phyloP scores from a whole-genome alignment of 2,888 invertebrate genomes.

The Chouioia cunea region DNA sequence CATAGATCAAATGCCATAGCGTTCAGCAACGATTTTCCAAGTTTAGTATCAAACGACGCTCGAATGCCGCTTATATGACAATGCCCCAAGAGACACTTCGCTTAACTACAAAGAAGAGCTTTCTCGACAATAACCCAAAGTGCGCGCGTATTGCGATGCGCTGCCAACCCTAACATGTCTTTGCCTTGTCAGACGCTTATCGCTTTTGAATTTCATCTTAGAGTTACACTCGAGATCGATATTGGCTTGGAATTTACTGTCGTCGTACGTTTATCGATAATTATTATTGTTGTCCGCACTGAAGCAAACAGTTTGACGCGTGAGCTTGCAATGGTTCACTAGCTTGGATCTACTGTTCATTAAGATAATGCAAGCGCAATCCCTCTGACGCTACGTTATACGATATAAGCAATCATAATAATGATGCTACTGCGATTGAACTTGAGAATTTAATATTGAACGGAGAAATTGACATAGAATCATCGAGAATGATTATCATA shows the following conservation, averaged over 20 bases:
- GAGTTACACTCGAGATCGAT: conserved; percentile 12
- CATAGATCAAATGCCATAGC: conserved; percentile 27
- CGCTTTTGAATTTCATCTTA: neutral
- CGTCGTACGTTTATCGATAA: conserved; percentile 19
- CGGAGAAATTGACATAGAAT: too few relatives aligned
- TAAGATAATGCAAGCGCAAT: too few relatives aligned
- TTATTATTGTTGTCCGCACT: conserved; percentile 21
- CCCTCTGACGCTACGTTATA: too few relatives aligned
- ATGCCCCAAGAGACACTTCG: conserved; percentile 37
- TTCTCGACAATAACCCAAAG: too few relatives aligned
- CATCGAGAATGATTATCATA: too few relatives aligned
- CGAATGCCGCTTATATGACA: neutral
- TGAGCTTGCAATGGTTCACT: too few relatives aligned
- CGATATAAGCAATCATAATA: neutral
- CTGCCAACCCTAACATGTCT: conserved; percentile 36
- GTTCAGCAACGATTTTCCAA: neutral
- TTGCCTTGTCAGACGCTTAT: neutral
- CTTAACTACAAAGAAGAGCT: neutral
- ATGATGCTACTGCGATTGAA: neutral
- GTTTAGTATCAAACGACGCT: neutral
- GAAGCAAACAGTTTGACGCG: neutral
- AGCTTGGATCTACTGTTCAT: too few relatives aligned
- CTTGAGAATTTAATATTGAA: too few relatives aligned
- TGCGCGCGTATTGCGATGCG: too few relatives aligned
- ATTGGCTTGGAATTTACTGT: neutral